Percentiles rank a stretch among this genome's conserved stretches.
These are phyloP conservation scores for Anarhynchus alexandrinus DNA, from an alignment of 2,113 vertebrate genomes.

Conservation along the genomic window DNA sequence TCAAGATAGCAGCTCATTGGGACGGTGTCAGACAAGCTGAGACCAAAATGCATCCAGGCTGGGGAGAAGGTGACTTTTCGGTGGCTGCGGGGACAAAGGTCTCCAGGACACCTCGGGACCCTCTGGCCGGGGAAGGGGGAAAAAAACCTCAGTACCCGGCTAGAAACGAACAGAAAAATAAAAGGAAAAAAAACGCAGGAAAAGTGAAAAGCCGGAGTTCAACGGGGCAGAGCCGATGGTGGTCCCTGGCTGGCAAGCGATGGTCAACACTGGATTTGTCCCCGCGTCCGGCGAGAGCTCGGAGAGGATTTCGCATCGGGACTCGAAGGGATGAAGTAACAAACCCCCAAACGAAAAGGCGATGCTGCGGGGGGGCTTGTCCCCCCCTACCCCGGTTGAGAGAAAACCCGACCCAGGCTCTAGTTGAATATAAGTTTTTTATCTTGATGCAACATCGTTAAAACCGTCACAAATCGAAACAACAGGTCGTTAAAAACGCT, in stretches of 20 bases:
- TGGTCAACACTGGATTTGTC: not conserved
- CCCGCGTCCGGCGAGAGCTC: not conserved
- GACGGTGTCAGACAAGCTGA: not conserved
- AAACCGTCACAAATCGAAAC: conserved; percentile 67
- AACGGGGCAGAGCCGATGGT: accelerated
- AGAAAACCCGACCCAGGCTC: conserved; percentile 47
- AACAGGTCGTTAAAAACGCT: conserved; percentile 67
- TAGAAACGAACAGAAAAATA: not conserved
- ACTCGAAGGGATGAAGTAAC: not conserved
- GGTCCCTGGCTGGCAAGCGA: not conserved
- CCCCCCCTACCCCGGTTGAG: not conserved
- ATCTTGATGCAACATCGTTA: conserved; percentile 67
- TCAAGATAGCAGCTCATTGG: not conserved
- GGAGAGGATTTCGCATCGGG: not conserved
- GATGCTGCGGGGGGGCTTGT: not conserved
- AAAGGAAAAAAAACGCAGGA: not conserved
- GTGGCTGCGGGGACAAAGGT: not conserved
- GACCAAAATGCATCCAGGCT: not conserved
- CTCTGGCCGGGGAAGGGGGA: not conserved
- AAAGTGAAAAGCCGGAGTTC: not conserved
- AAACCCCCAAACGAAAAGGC: not conserved
- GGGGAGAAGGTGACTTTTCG: not conserved
- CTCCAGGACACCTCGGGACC: not conserved
- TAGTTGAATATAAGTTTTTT: conserved; percentile 57
- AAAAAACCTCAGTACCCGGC: not conserved